Conservation (phyloP, 2,797 vertebrate genomes). For the Fringilla coelebs region DNA sequence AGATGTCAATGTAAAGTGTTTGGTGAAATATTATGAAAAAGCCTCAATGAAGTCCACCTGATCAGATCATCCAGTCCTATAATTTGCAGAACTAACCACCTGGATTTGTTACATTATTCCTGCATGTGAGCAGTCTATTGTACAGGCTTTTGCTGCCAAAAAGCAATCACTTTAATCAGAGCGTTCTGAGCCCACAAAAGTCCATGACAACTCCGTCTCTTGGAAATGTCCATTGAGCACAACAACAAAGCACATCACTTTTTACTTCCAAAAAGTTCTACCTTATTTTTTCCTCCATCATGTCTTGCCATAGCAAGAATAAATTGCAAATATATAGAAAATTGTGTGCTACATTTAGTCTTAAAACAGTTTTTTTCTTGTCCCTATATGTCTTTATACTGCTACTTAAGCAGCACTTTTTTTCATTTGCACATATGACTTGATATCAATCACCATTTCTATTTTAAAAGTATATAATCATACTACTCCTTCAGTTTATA, state of each 20-base stretch:
- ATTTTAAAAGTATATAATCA: not conserved
- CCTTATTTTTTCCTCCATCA: not conserved
- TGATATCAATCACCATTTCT: not conserved
- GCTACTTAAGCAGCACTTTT: not conserved
- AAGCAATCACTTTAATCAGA: not conserved
- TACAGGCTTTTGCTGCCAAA: not conserved
- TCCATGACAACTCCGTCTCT: not conserved
- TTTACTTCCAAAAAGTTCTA: not conserved
- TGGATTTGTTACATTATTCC: not conserved
- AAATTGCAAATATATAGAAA: not conserved
- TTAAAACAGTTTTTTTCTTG: not conserved
- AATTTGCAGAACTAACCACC: not conserved
- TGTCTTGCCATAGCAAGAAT: not conserved
- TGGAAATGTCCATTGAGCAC: accelerated
- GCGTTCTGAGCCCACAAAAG: not conserved
- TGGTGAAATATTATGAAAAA: not conserved
- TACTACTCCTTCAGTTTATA: not conserved
- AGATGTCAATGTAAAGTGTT: not conserved
- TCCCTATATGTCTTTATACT: not conserved
- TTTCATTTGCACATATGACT: not conserved
- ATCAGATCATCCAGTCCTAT: not conserved
- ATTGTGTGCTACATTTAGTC: not conserved
- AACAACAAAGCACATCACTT: not conserved
- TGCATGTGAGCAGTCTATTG: not conserved
- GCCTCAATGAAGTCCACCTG: not conserved